Evolutionary conservation across 2,113 vertebrate species (phyloP).

Genomic region (Odontesthes bonariensis): DNA sequence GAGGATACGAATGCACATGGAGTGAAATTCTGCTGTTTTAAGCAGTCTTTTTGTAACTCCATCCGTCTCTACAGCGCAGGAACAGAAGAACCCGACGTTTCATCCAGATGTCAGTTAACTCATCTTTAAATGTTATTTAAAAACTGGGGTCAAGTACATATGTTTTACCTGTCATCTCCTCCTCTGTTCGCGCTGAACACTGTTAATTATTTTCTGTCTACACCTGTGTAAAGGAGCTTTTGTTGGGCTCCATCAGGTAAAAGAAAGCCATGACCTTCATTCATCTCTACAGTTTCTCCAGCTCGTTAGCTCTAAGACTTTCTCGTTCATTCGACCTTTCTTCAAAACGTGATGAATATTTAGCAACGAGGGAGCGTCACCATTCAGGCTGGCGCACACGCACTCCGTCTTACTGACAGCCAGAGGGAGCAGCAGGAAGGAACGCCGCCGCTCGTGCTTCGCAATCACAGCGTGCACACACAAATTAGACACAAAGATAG

Average conservation of each 20-base stretch:
- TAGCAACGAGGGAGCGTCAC: conserved; percentile 27
- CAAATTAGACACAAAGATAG: conserved; percentile 8
- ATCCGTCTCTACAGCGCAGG: no score
- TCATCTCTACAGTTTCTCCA: conserved; percentile 8
- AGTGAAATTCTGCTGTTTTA: no score
- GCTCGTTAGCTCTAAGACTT: conserved; percentile 29
- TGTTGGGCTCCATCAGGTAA: neutral
- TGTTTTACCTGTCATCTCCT: neutral
- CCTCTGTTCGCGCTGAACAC: neutral
- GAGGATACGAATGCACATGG: no score
- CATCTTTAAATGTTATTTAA: neutral
- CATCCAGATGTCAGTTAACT: no score
- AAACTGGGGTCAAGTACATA: neutral
- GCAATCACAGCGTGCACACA: conserved; percentile 62
- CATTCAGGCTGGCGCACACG: conserved; percentile 22
- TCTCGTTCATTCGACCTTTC: conserved; percentile 38
- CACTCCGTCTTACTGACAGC: conserved; percentile 58
- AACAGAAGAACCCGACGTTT: no score
- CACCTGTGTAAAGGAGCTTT: neutral
- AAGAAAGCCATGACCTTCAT: conserved; percentile 37
- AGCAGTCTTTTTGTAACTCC: no score
- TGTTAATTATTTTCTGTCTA: neutral
- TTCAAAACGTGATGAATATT: conserved; percentile 48
- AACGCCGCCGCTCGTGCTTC: conserved; percentile 45
- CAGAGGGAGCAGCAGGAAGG: conserved; percentile 39